Evolutionary conservation across 2,113 vertebrate genomes (phyloP).

Genomic region (Bos indicus): DNA sequence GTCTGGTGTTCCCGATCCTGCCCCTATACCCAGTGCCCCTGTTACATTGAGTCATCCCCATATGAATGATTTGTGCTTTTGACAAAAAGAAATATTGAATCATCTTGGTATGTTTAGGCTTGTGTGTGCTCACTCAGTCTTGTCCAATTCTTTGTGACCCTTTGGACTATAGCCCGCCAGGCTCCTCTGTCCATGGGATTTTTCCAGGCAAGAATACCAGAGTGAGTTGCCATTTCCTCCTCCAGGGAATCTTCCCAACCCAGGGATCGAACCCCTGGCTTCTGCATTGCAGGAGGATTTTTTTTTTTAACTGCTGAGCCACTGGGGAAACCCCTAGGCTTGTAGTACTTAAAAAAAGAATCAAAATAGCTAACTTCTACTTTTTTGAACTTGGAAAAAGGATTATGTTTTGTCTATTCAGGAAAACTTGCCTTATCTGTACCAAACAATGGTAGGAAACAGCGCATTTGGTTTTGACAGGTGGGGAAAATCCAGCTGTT

Average conservation of each 20-base stretch:
- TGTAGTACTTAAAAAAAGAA: neutral
- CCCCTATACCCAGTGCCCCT: neutral
- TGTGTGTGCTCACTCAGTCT: neutral
- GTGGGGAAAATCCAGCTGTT: conserved; percentile 3
- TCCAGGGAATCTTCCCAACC: neutral
- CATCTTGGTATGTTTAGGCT: neutral
- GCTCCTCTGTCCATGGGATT: neutral
- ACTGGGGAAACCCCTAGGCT: neutral
- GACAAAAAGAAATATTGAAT: neutral
- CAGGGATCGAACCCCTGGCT: neutral
- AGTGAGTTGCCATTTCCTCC: neutral
- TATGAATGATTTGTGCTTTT: neutral
- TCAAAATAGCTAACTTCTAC: neutral
- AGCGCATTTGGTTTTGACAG: neutral
- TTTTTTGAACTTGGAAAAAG: neutral
- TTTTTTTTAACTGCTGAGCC: neutral
- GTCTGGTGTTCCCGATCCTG: neutral
- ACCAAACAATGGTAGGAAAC: conserved; percentile 42
- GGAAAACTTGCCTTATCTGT: neutral
- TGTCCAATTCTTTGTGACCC: neutral
- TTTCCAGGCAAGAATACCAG: neutral
- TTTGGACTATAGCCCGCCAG: neutral
- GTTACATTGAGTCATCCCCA: neutral
- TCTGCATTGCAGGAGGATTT: neutral
- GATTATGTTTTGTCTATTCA: neutral